Evolutionary conservation across 2,113 vertebrate species (phyloP), one percentile per base, ranked within the genome.

Genomic region (Melanerpes formicivorus): DNA sequence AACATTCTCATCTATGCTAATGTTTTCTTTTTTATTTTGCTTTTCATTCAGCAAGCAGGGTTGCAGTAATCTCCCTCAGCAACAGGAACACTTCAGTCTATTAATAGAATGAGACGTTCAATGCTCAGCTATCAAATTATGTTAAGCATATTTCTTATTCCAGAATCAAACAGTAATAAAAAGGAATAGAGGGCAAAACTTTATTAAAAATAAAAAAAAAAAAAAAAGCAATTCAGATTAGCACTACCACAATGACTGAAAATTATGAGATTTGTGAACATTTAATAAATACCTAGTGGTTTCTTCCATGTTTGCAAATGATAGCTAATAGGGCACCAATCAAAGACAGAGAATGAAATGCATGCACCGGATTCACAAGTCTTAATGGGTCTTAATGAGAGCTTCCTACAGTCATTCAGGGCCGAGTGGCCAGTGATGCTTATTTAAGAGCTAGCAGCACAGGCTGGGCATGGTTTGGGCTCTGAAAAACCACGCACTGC

Each of bases 71-170:
- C 65, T 94, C 74, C 80, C 80, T 80, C 85, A 78, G 85, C 52
- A 94, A 95, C 79, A 88, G 82, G 90, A 94, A 64, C 48, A 52
- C 29, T 90, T 90, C 5, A 0, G 37, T 48, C 65, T 95, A 90
- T 93, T 85, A 94, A 93, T 85, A 93, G 91, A 85, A 77, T 29
- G 66, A 76, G 54, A 86, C 80, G 22, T 66, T 93, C 73, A 55
- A 18, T n/a, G 66, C 78, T 90, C 77, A 85, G 58, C 37, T 91
- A 83, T 67, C 69, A 56, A 90, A 77, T 64, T 10, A 80, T 46
- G 21, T 75, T 78, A 64, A 78, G 18, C 27, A 8, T 64, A 71
- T 67, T 88, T 75, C 44, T 77, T 84, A 74, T 71, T 71, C 62
- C 78, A 83, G 65, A 91, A 93, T 71, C 77, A 90, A 83, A 64